These are phyloP conservation scores for Drosophila nigrodunni DNA, from an alignment of 1,140 invertebrate species.

Conservation along the genomic window DNA sequence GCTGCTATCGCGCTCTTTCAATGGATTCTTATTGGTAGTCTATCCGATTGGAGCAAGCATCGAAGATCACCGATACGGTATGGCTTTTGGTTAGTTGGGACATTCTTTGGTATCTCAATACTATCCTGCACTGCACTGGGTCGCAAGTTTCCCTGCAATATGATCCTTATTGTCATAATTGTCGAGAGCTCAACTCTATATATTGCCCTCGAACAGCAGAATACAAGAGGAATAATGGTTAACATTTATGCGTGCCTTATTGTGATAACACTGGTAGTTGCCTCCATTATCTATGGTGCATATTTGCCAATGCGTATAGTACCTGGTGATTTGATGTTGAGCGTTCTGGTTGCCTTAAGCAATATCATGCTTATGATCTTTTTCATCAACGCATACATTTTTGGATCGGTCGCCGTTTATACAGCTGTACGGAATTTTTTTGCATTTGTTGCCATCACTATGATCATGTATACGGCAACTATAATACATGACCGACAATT, in stretches of 20 bases:
- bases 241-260: constrained; percentile 56
- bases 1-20: constrained; percentile 39
- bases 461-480: constrained; percentile 71
- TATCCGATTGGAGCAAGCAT: constrained; percentile 1
- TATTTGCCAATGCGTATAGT: constrained; percentile 68
- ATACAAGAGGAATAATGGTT: constrained; percentile 30
- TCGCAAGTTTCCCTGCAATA: constrained; percentile 55
- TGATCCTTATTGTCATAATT: constrained; percentile 36
- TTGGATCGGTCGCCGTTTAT: background rate
- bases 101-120: constrained; percentile 53
- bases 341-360: constrained; percentile 42
- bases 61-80: constrained; percentile 22
- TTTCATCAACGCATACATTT: constrained; percentile 48
- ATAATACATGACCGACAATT: constrained; percentile 72
- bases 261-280: constrained; percentile 41
- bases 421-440: constrained; percentile 50
- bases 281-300: constrained; percentile 58
- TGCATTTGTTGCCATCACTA: constrained; percentile 47
- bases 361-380: constrained; percentile 56
- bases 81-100: constrained; percentile 54
- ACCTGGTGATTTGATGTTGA: constrained; percentile 65
- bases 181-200: constrained; percentile 62
- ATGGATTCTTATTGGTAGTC: constrained; percentile 37
- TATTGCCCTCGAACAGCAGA: constrained; percentile 60
- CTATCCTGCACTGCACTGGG: constrained; percentile 54